Percentiles rank a stretch among this genome's conserved stretches.
These are phyloP conservation scores for Drosophila lowei DNA, from an alignment of 1,140 invertebrate genomes.

Conservation along the genomic window DNA sequence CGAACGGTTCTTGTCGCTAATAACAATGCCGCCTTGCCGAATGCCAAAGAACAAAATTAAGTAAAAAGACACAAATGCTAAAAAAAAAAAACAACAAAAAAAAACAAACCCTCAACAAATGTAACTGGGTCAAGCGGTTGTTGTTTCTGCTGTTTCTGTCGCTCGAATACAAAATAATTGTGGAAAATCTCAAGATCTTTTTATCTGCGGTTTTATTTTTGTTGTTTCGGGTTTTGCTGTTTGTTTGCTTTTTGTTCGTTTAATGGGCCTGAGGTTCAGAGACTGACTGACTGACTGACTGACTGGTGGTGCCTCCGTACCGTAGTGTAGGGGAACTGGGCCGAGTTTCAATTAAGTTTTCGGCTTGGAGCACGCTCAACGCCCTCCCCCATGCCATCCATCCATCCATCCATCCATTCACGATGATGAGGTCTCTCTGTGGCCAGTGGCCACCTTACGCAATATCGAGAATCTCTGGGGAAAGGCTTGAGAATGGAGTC, in stretches of 20 bases:
- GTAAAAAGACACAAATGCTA: conserved; percentile 34
- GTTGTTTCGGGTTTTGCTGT: conserved; percentile 29
- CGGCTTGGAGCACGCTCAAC: conserved; percentile 29
- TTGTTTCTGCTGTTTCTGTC: conserved; percentile 11
- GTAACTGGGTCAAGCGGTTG: conserved; percentile 72
- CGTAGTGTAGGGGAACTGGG: conserved; percentile 35
- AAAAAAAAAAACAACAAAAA: conserved; percentile 56
- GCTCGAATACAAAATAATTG: conserved; percentile 63
- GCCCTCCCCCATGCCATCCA: conserved; percentile 5
- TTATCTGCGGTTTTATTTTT: conserved; percentile 75
- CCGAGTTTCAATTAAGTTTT: conserved; percentile 51
- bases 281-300: not conserved
- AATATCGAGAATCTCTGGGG: conserved; percentile 35
- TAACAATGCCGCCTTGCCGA: conserved; percentile 59
- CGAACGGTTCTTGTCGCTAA: conserved; percentile 74
- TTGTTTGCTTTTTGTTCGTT: conserved; percentile 45
- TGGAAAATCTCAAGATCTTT: conserved; percentile 73
- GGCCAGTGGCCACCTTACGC: conserved; percentile 37
- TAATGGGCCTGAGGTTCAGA: conserved; percentile 50
- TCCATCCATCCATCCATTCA: too few relatives aligned
- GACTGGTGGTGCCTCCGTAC: conserved; percentile 5
- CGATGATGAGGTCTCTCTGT: not conserved
- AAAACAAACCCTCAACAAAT: conserved; percentile 65
- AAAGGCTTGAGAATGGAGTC: conserved; percentile 37
- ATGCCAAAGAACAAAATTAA: conserved; percentile 63